Evolutionary conservation across 2,888 invertebrate genomes (phyloP).

Genomic region (Euphydryas editha): DNA sequence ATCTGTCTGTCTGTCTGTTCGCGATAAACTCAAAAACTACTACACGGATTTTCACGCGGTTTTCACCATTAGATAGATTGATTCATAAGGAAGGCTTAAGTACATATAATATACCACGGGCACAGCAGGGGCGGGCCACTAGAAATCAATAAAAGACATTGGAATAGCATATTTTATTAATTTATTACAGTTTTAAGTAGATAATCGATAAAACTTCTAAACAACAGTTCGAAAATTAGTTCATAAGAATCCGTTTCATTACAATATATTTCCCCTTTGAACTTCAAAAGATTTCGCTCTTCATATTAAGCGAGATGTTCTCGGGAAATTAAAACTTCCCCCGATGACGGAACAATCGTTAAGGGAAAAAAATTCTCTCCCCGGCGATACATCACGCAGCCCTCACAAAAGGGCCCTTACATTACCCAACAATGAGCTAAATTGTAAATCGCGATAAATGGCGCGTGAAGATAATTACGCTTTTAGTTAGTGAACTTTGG

Average conservation of each 20-base stretch:
- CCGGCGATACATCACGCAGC: slow-evolving; percentile 33
- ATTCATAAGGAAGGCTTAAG: too few relatives aligned
- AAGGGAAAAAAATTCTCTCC: slow-evolving; percentile 19
- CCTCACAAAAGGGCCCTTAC: slow-evolving; percentile 21
- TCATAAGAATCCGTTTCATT: neutral
- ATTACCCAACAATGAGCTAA: slow-evolving; percentile 34
- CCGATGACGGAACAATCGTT: slow-evolving; percentile 24
- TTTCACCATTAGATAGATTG: too few relatives aligned
- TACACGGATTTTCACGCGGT: too few relatives aligned
- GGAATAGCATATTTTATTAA: too few relatives aligned
- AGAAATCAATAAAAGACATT: too few relatives aligned
- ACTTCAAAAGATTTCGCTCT: slow-evolving; percentile 19
- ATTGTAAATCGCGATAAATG: slow-evolving; percentile 50
- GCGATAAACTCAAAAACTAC: too few relatives aligned
- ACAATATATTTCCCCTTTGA: slow-evolving; percentile 4
- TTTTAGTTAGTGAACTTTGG: slow-evolving; percentile 27
- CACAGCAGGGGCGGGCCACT: too few relatives aligned
- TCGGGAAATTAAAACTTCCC: slow-evolving; percentile 35
- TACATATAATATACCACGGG: too few relatives aligned
- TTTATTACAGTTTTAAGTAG: too few relatives aligned
- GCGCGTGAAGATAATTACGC: slow-evolving; percentile 52
- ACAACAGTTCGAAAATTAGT: slow-evolving; percentile 1
- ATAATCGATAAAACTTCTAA: too few relatives aligned
- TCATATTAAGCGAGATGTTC: slow-evolving; percentile 24
- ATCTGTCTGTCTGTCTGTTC: too few relatives aligned